Conservation (phyloP, 2,888 invertebrate species). For the Sinhomidia bicolor region DNA sequence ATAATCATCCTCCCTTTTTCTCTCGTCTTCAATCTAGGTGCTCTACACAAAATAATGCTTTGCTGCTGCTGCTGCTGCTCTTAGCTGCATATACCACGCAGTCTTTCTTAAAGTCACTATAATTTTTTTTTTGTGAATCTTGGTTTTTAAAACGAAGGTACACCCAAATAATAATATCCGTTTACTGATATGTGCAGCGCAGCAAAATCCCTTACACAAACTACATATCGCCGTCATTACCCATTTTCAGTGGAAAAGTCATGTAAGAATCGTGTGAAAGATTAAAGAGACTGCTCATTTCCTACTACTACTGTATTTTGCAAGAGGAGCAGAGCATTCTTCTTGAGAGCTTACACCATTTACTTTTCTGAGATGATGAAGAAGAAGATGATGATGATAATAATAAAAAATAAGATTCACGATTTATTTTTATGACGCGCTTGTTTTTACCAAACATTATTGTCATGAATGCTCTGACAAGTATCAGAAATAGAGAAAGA, state of each 20-base stretch:
- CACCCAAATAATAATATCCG: no score
- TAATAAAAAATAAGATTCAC: conserved; percentile 51
- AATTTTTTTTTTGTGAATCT: neutral
- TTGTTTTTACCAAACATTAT: conserved; percentile 49
- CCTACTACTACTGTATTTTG: neutral
- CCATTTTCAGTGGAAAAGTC: neutral
- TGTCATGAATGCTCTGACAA: conserved; percentile 37
- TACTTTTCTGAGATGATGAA: conserved; percentile 17
- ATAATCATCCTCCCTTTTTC: neutral
- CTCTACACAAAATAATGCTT: neutral
- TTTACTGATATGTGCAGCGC: no score
- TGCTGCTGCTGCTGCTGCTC: no score
- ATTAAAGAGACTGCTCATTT: conserved; percentile 24
- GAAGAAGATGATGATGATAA: conserved; percentile 4
- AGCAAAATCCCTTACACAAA: neutral
- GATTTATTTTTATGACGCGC: conserved; percentile 63
- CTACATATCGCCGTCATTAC: neutral
- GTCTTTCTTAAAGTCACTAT: neutral
- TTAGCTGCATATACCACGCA: no score
- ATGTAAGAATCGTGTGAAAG: conserved; percentile 22
- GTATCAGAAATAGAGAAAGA: neutral
- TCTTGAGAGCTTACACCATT: neutral
- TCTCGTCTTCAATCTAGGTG: no score
- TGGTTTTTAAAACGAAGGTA: conserved; percentile 16
- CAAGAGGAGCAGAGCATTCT: no score